Evolutionary conservation across 1,140 invertebrate genomes (phyloP).

Genomic region (Parapsyche elsis): DNA sequence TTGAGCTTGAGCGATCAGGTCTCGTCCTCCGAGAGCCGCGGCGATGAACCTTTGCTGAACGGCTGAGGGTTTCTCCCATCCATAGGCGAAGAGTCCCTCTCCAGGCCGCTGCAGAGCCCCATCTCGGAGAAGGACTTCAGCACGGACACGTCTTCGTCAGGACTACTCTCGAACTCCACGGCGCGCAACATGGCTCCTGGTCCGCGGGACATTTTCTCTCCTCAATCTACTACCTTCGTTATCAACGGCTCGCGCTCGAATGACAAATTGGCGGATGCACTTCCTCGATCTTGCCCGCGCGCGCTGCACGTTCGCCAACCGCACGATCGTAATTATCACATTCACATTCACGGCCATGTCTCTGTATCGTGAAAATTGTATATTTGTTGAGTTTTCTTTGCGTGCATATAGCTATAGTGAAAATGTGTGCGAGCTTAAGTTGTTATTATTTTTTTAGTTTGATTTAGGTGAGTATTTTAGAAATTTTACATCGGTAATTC

Average conservation of each 20-base stretch:
- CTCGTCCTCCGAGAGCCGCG: constrained; percentile 95
- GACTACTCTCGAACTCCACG: constrained; percentile 98
- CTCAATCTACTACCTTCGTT: too few species aligned
- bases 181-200: constrained; percentile 58
- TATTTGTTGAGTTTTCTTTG: too few species aligned
- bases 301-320: neutral
- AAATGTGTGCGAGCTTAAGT: too few species aligned
- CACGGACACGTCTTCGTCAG: constrained; percentile 95
- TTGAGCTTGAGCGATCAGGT: constrained; percentile 99
- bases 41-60: constrained; percentile 98
- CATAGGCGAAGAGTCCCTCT: constrained; percentile 99
- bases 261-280: neutral
- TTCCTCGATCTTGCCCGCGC: neutral
- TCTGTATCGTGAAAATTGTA: too few species aligned
- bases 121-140: constrained; percentile 97
- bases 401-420: too few species aligned
- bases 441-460: too few species aligned
- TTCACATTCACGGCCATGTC: too few species aligned
- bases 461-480: too few species aligned
- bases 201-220: neutral
- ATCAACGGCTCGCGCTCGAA: neutral
- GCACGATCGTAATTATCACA: too few species aligned
- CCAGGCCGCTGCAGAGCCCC: constrained; percentile 91
- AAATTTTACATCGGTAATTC: too few species aligned
- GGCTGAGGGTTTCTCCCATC: constrained; percentile 99